Evolutionary conservation across 1,140 invertebrate genomes (phyloP).

Genomic region (Hormaphis cornu): DNA sequence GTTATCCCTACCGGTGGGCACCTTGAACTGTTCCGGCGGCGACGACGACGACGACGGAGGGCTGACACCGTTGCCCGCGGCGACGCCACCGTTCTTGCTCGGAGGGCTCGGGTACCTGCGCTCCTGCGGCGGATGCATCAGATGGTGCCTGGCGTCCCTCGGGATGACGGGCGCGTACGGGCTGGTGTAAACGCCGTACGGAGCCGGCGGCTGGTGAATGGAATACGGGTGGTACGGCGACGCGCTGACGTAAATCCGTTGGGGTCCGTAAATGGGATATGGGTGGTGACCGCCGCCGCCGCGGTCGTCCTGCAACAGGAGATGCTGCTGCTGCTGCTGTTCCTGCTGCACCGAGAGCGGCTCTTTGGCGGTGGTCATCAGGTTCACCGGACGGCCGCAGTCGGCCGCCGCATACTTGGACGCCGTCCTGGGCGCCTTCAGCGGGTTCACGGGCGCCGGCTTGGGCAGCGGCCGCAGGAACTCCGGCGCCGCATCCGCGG

Average conservation of each 20-base stretch:
- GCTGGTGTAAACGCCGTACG: constrained; percentile 9
- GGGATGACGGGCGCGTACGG: constrained; percentile 11
- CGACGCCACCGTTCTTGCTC: constrained; percentile 79
- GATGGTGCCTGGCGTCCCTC: background rate
- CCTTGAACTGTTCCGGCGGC: constrained; percentile 47
- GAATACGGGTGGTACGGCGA: constrained; percentile 5
- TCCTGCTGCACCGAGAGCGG: background rate
- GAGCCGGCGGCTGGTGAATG: background rate
- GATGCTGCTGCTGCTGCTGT: background rate
- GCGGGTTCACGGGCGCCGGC: constrained; percentile 5
- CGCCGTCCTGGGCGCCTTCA: background rate
- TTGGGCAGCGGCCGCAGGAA: constrained; percentile 28
- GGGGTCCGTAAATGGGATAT: background rate
- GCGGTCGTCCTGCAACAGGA: background rate
- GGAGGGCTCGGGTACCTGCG: constrained; percentile 40
- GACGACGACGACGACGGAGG: constrained; percentile 52
- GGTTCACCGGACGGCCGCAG: constrained; percentile 5
- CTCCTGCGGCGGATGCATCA: constrained; percentile 2
- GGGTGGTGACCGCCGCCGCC: too few species aligned
- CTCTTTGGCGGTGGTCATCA: constrained; percentile 1
- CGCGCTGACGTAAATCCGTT: background rate
- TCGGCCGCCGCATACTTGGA: background rate
- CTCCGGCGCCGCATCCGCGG: background rate
- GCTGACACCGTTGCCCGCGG: constrained; percentile 63
- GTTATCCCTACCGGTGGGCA: constrained; percentile 9